Evolutionary conservation across 1,140 invertebrate species (phyloP).

Genomic region (Saccostrea glomerata): DNA sequence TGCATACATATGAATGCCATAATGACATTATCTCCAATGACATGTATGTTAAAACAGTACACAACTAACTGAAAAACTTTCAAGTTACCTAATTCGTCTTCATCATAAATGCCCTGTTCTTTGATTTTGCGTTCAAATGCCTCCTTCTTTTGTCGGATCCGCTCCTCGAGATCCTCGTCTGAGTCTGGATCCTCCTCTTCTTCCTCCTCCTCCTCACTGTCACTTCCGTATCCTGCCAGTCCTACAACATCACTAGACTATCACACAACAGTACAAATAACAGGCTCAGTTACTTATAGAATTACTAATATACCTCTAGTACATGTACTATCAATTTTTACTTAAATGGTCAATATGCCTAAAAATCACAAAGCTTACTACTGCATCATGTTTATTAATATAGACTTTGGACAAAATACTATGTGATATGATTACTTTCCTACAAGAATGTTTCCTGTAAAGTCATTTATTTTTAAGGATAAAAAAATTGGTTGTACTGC

Average conservation of each 20-base stretch:
- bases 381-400: too few relatives aligned
- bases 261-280: neutral
- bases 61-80: too few relatives aligned
- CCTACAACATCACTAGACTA: constrained; percentile 61
- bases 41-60: neutral
- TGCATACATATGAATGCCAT: neutral
- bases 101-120: constrained; percentile 56
- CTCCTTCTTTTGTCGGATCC: constrained; percentile 66
- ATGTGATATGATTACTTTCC: too few relatives aligned
- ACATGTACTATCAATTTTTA: too few relatives aligned
- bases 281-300: too few relatives aligned
- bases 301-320: too few relatives aligned
- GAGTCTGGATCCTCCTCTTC: constrained; percentile 56
- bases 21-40: neutral
- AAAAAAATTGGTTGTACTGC: too few relatives aligned
- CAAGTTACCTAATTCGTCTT: constrained; percentile 58
- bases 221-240: constrained; percentile 70
- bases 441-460: too few relatives aligned
- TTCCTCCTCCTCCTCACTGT: constrained; percentile 63
- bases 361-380: too few relatives aligned
- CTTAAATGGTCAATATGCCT: too few relatives aligned
- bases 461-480: too few relatives aligned
- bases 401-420: too few relatives aligned
- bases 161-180: constrained; percentile 67
- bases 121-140: constrained; percentile 63